phyloP scores from a whole-genome alignment of 2,888 invertebrate genomes.

The Watsonalla binaria region DNA sequence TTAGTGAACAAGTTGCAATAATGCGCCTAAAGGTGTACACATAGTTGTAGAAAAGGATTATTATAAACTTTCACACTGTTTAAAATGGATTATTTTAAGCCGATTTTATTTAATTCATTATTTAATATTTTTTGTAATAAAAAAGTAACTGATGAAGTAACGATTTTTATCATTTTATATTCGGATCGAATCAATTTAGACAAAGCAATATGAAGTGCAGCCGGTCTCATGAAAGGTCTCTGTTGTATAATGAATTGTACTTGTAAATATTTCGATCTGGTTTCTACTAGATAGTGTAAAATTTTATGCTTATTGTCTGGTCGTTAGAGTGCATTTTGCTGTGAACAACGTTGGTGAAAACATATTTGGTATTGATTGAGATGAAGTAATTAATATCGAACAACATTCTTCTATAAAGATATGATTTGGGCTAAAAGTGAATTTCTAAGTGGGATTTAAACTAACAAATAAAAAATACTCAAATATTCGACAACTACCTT shows the following conservation, averaged over 20 bases:
- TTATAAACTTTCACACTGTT: slow-evolving; percentile 25
- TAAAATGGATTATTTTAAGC: slow-evolving; percentile 40
- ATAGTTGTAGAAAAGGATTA: slow-evolving; percentile 25
- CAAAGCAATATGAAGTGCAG: slow-evolving; percentile 35
- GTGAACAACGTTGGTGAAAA: too few species aligned
- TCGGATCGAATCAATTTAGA: slow-evolving; percentile 47
- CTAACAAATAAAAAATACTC: too few species aligned
- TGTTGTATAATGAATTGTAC: slow-evolving; percentile 34
- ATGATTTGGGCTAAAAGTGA: too few species aligned
- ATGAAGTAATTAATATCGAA: too few species aligned
- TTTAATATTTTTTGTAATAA: slow-evolving; percentile 60
- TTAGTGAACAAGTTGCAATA: slow-evolving; percentile 70
- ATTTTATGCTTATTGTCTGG: slow-evolving; percentile 46
- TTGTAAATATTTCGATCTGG: slow-evolving; percentile 66
- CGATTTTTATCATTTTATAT: slow-evolving; percentile 42
- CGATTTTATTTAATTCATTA: slow-evolving; percentile 52
- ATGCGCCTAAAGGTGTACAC: slow-evolving; percentile 59
- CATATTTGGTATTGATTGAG: too few species aligned
- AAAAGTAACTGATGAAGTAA: slow-evolving; percentile 35
- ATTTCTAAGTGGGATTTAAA: too few species aligned
- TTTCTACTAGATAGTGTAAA: slow-evolving; percentile 52
- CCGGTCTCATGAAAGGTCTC: slow-evolving; percentile 27
- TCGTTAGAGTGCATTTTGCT: slow-evolving; percentile 48
- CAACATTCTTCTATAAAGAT: too few species aligned
- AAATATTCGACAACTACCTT: too few species aligned